These are phyloP conservation scores for Archilochus colubris DNA, from an alignment of 2,113 vertebrate species.

Conservation along the genomic window DNA sequence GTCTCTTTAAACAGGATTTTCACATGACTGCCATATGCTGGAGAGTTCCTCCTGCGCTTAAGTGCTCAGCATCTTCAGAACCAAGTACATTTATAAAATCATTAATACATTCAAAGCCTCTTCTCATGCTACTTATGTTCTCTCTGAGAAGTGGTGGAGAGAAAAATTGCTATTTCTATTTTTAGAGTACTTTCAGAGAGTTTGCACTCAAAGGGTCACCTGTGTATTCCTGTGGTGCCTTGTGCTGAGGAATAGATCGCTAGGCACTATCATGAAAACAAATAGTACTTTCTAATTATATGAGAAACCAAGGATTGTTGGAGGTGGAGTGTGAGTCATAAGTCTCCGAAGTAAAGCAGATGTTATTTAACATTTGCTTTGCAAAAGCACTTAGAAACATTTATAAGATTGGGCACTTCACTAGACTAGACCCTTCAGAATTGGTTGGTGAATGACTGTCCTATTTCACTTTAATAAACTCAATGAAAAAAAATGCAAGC, in stretches of 20 bases:
- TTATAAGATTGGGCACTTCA: background rate
- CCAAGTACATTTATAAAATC: background rate
- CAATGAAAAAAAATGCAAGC: background rate
- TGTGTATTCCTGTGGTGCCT: background rate
- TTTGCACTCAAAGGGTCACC: slow-evolving; percentile 21
- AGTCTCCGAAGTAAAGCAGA: slow-evolving; percentile 9
- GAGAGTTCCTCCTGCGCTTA: background rate
- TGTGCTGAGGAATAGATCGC: background rate
- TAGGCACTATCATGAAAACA: background rate
- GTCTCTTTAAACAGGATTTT: slow-evolving; percentile 1
- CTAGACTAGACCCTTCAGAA: background rate
- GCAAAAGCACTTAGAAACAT: background rate
- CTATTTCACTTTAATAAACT: background rate
- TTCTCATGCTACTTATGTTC: background rate
- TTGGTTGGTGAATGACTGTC: background rate
- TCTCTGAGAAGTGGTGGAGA: background rate
- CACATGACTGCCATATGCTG: background rate
- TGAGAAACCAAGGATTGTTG: background rate
- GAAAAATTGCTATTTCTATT: slow-evolving; percentile 23
- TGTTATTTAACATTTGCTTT: slow-evolving; percentile 36
- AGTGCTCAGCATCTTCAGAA: background rate
- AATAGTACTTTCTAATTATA: slow-evolving; percentile 42
- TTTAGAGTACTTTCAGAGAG: background rate
- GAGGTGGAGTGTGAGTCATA: slow-evolving; percentile 19
- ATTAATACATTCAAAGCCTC: background rate